Conservation (phyloP, 2,113 vertebrate species). For the Phyllopteryx taeniolatus region DNA sequence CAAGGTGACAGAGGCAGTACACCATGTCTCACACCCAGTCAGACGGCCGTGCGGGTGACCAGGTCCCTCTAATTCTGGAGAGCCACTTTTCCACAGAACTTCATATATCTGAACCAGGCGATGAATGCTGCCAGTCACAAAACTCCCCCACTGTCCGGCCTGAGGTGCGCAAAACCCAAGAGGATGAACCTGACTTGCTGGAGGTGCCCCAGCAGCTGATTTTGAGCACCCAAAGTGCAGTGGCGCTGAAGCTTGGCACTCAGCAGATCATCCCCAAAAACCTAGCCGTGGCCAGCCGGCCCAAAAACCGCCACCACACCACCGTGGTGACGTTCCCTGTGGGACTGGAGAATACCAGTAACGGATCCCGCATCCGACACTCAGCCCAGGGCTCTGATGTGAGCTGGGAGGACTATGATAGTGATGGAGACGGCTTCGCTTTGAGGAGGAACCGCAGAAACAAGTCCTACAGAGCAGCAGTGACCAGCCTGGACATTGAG, state of each 20-base stretch:
- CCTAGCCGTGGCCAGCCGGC: slow-evolving; percentile 75
- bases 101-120: slow-evolving; percentile 50
- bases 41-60: slow-evolving; percentile 58
- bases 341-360: slow-evolving; percentile 41
- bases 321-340: slow-evolving; percentile 73
- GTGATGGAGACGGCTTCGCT: slow-evolving; percentile 42
- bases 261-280: slow-evolving; percentile 86
- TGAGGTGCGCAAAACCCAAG: accelerated
- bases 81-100: slow-evolving; percentile 68
- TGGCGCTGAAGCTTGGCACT: slow-evolving; percentile 76
- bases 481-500: slow-evolving; percentile 65
- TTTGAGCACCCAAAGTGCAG: slow-evolving; percentile 83
- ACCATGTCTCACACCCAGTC: slow-evolving; percentile 73
- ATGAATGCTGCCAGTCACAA: slow-evolving; percentile 15
- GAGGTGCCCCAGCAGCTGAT: slow-evolving; percentile 49
- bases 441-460: slow-evolving; percentile 84
- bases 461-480: slow-evolving; percentile 86
- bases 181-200: neutral
- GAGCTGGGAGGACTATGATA: slow-evolving; percentile 76
- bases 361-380: slow-evolving; percentile 24
- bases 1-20: slow-evolving; percentile 13
- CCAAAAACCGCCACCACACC: slow-evolving; percentile 78
- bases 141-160: neutral
- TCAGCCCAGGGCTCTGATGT: slow-evolving; percentile 52
- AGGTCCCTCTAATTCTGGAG: slow-evolving; percentile 65